A percentile compares a stretch with the other conserved stretches of the same genome.
Evolutionary conservation across 2,797 vertebrate species (phyloP).

Genomic region (Harpagifer antarcticus): DNA sequence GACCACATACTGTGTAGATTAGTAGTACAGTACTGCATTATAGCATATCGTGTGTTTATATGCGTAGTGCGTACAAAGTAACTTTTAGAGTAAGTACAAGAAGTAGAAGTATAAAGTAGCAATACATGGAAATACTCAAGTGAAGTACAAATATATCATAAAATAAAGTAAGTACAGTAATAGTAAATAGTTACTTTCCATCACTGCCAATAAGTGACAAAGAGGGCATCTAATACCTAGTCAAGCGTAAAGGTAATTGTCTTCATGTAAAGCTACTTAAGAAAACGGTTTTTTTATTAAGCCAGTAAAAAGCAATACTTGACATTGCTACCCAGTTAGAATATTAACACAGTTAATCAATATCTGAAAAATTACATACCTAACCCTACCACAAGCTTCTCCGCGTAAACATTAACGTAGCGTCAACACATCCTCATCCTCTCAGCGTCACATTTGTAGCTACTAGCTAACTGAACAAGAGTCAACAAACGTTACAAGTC

Average conservation of each 20-base stretch:
- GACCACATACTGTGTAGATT: too few species aligned
- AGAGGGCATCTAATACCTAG: not conserved
- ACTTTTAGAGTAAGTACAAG: too few species aligned
- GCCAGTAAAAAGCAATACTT: not conserved
- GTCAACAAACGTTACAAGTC: slow-evolving; percentile 48
- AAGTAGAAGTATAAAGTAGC: too few species aligned
- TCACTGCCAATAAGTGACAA: not conserved
- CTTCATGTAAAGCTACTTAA: not conserved
- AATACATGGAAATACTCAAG: too few species aligned
- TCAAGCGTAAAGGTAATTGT: not conserved
- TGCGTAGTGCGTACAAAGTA: too few species aligned
- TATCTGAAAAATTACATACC: not conserved
- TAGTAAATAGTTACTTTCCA: too few species aligned
- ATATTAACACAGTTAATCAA: not conserved
- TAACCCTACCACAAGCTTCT: slow-evolving; percentile 1
- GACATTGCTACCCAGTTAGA: too few species aligned
- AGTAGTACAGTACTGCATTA: too few species aligned
- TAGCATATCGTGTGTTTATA: too few species aligned
- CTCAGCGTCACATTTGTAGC: slow-evolving; percentile 1
- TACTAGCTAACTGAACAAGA: slow-evolving; percentile 53
- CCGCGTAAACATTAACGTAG: slow-evolving; percentile 46
- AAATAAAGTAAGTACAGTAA: too few species aligned
- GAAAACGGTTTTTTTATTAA: not conserved
- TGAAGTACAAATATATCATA: too few species aligned
- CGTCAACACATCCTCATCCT: slow-evolving; percentile 46